A percentile compares a stretch with the other conserved stretches of the same genome.
Evolutionary conservation across 2,797 vertebrate genomes (phyloP).

Genomic region (Halcyon smyrnensis): DNA sequence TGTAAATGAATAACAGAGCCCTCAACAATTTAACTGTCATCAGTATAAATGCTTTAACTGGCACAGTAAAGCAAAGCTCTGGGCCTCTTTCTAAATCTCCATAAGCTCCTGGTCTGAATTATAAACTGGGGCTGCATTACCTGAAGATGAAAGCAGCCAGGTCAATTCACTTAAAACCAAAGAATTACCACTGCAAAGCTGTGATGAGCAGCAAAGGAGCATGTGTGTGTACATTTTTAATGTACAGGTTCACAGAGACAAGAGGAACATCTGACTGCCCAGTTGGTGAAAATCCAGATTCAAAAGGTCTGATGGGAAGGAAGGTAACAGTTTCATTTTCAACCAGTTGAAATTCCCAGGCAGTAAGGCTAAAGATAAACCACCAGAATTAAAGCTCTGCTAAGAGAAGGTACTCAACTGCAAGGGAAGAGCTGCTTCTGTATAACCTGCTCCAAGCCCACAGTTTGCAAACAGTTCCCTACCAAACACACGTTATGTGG

Average conservation of each 20-base stretch:
- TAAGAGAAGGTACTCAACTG: neutral
- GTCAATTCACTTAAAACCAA: slow-evolving; percentile 80
- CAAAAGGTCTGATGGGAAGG: neutral
- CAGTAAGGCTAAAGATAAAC: neutral
- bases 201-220: slow-evolving; percentile 81
- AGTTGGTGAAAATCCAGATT: slow-evolving; percentile 28
- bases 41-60: slow-evolving; percentile 82
- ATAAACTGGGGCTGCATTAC: slow-evolving; percentile 78
- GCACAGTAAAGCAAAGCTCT: slow-evolving; percentile 73
- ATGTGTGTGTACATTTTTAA: neutral
- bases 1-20: slow-evolving; percentile 91
- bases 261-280: neutral
- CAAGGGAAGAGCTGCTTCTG: neutral
- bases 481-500: too few relatives aligned
- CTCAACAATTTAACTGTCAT: slow-evolving; percentile 91
- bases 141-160: slow-evolving; percentile 85
- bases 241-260: slow-evolving; percentile 27
- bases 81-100: slow-evolving; percentile 77
- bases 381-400: neutral
- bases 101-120: slow-evolving; percentile 82
- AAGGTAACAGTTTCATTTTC: neutral
- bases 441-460: neutral
- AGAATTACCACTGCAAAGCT: slow-evolving; percentile 77
- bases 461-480: neutral
- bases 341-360: neutral